A percentile compares a stretch with the other conserved stretches of the same genome.
phyloP scores from a whole-genome alignment of 2,888 invertebrate genomes.

The Noctua janthina region DNA sequence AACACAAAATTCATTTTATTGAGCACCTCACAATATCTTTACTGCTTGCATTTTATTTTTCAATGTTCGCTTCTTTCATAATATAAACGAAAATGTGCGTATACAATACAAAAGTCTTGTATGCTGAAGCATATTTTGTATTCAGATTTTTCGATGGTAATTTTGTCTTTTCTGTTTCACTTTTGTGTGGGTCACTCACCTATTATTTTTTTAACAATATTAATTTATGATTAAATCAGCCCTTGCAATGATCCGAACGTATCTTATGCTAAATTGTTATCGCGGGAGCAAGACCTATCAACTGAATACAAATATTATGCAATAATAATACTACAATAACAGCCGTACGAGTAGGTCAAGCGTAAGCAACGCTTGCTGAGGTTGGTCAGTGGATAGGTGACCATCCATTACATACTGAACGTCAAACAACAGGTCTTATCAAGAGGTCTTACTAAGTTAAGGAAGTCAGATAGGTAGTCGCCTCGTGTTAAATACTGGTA shows the following conservation, averaged over 20 bases:
- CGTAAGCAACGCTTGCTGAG: not conserved
- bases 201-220: not conserved
- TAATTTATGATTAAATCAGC: not conserved
- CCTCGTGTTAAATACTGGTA: not conserved
- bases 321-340: not conserved
- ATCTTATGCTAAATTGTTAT: not conserved
- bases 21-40: not conserved
- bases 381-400: not conserved
- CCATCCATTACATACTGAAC: not conserved
- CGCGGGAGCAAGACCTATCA: too few relatives aligned
- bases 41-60: conserved; percentile 8
- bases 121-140: not conserved
- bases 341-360: not conserved
- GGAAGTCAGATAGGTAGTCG: not conserved
- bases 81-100: not conserved
- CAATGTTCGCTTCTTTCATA: not conserved
- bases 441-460: not conserved
- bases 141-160: not conserved
- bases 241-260: not conserved
- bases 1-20: not conserved
- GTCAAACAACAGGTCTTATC: too few relatives aligned
- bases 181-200: not conserved
- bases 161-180: not conserved
- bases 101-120: not conserved
- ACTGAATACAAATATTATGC: not conserved